Evolutionary conservation across 2,888 invertebrate genomes (phyloP).

Genomic region (Hirtodrosophila duncani): DNA sequence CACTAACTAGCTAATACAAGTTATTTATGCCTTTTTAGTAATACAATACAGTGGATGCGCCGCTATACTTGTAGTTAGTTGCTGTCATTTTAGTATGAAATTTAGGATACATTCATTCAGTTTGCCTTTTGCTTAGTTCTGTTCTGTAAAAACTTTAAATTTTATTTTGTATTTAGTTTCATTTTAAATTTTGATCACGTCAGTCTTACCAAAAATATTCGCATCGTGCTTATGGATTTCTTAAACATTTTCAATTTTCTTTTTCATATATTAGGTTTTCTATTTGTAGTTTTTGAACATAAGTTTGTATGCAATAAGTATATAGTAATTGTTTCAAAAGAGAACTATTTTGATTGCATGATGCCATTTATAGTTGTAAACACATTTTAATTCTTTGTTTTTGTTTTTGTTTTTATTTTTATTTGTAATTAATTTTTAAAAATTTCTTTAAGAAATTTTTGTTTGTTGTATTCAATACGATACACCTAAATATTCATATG

Average conservation of each 20-base stretch:
- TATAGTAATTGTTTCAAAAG: constrained; percentile 31
- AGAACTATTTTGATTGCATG: constrained; percentile 37
- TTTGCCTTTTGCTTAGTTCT: constrained; percentile 46
- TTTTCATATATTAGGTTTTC: constrained; percentile 13
- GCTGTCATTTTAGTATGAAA: constrained; percentile 50
- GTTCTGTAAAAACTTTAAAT: constrained; percentile 34
- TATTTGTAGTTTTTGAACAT: constrained; percentile 26
- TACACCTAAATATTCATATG: constrained; percentile 35
- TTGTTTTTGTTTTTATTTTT: constrained; percentile 4
- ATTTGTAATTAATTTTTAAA: no score
- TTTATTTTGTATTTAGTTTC: constrained; percentile 16
- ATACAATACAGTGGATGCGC: constrained; percentile 44
- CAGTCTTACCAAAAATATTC: constrained; percentile 67
- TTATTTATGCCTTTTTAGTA: constrained; percentile 23
- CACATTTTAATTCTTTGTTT: constrained; percentile 8
- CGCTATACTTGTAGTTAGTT: constrained; percentile 33
- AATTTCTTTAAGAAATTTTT: constrained; percentile 45
- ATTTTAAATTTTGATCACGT: constrained; percentile 61
- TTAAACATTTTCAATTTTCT: constrained; percentile 6
- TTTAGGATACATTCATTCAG: constrained; percentile 63
- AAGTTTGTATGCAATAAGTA: no score
- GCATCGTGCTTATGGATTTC: constrained; percentile 23
- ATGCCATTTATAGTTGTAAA: constrained; percentile 36
- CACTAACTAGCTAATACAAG: constrained; percentile 53
- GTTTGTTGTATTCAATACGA: constrained; percentile 38